Evolutionary conservation across 2,888 invertebrate species (phyloP), one percentile per base, ranked within the genome.

Genomic region (Troides oblongomaculatus): DNA sequence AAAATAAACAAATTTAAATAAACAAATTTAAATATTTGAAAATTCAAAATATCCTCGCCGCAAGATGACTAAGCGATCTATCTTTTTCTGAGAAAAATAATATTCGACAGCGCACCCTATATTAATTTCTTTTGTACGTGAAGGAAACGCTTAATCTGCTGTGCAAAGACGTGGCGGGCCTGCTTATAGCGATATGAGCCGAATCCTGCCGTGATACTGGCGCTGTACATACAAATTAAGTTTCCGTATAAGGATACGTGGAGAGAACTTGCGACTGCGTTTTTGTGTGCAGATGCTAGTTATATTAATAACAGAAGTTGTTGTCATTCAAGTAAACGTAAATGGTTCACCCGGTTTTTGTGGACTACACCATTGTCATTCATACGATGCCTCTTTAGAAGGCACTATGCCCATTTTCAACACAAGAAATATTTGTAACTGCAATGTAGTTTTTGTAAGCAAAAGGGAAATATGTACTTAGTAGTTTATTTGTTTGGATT

Each of bases 51-150:
- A 53, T n/a, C 30, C 17, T 90, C 90, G 81, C 85, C 86, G 87
- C 88, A 89, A 90, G 90, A 91, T 90, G 88, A 84, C 84, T 83
- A 84, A 88, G 82, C 87, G 87, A 91, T 92, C 89, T 88, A 89
- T 89, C 86, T 88, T 85, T 84, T 90, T 88, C 87, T 77, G 79
- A 86, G 88, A 90, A 89, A 88, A 88, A 87, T 86, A 89, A 89
- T 88, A 86, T 87, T 82, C 84, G 74, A 79, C 81, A 76, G 77
- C 79, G 80, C 75, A 80, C 80, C 83, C 82, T 81, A 86, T 87
- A 83, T 87, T 84, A 85, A 84, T 86, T 88, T 83, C 74, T 81
- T 78, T 81, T 77, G 81, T 81, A 79, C 78, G 73, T 77, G 74
- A 67, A 83, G 77, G 78, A 81, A 78, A 82, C 81, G 78, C 77